Conservation (phyloP, 1,140 invertebrate genomes). For the Tetragonula clypearis region DNA sequence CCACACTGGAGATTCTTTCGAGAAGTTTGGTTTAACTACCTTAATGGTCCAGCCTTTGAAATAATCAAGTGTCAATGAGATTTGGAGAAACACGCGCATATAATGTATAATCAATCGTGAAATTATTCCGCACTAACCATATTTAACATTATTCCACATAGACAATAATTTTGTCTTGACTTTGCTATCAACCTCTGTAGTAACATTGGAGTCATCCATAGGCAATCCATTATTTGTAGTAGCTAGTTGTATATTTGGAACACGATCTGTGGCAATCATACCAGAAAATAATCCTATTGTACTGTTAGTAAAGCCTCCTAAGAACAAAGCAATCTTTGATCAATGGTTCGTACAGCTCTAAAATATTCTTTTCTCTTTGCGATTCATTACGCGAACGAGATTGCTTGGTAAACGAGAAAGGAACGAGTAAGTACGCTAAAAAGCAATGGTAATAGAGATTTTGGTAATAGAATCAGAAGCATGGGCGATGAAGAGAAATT, state of each 20-base stretch:
- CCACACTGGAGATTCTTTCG: conserved; percentile 93
- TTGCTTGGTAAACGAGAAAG: background rate
- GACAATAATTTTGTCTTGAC: conserved; percentile 91
- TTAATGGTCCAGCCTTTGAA: conserved; percentile 87
- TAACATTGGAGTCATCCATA: conserved; percentile 74
- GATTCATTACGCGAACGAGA: too few relatives aligned
- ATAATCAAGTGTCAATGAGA: background rate
- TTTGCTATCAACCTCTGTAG: conserved; percentile 86
- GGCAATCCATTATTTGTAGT: conserved; percentile 64
- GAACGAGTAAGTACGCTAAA: background rate
- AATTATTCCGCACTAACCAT: conserved; percentile 82
- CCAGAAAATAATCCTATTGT: conserved; percentile 71
- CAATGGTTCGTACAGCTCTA: background rate
- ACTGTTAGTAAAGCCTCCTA: conserved; percentile 70
- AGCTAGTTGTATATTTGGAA: conserved; percentile 67
- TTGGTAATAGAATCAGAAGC: too few relatives aligned
- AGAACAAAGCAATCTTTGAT: background rate
- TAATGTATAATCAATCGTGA: background rate
- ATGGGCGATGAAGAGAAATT: background rate
- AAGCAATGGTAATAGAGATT: background rate
- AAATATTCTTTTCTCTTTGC: background rate
- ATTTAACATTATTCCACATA: conserved; percentile 96
- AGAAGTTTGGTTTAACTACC: conserved; percentile 89
- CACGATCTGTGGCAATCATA: conserved; percentile 71
- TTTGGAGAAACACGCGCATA: background rate